Evolutionary conservation across 1,140 invertebrate genomes (phyloP).

Genomic region (Drosophila kikkawai): DNA sequence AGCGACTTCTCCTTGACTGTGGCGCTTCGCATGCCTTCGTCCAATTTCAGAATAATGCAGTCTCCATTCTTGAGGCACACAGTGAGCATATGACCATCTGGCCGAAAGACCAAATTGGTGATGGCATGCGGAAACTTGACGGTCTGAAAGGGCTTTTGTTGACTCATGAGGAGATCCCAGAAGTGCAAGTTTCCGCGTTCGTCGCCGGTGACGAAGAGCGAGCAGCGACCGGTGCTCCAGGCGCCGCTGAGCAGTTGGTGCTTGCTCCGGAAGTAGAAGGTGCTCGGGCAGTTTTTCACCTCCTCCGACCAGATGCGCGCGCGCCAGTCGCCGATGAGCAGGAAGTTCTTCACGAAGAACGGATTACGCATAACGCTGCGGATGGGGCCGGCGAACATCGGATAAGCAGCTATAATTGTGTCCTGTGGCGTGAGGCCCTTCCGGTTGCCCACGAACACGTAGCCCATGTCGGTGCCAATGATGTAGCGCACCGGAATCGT

Average conservation of each 20-base stretch:
- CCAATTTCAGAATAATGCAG: slow-evolving; percentile 91
- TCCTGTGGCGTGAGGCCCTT: slow-evolving; percentile 90
- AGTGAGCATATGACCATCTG: slow-evolving; percentile 89
- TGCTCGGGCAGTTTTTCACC: slow-evolving; percentile 93
- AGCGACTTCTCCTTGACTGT: slow-evolving; percentile 92
- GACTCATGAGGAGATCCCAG: slow-evolving; percentile 94
- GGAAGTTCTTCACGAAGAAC: slow-evolving; percentile 94
- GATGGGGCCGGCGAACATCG: slow-evolving; percentile 92
- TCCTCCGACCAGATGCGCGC: slow-evolving; percentile 96
- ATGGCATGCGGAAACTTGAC: slow-evolving; percentile 86
- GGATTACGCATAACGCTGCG: slow-evolving; percentile 93
- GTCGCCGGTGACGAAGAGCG: slow-evolving; percentile 93
- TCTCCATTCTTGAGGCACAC: slow-evolving; percentile 92
- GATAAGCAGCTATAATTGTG: slow-evolving; percentile 88
- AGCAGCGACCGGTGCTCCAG: slow-evolving; percentile 93
- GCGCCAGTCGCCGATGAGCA: slow-evolving; percentile 95
- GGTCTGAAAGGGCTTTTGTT: slow-evolving; percentile 89
- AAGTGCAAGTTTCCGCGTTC: slow-evolving; percentile 93
- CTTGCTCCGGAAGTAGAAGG: slow-evolving; percentile 91
- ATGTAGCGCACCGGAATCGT: slow-evolving; percentile 92
- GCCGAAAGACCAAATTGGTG: slow-evolving; percentile 85
- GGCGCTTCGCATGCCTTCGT: slow-evolving; percentile 90
- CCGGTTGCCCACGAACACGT: slow-evolving; percentile 92
- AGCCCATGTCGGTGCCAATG: slow-evolving; percentile 90
- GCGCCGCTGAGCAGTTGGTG: slow-evolving; percentile 90